Evolutionary conservation across 2,113 vertebrate species (phyloP), one percentile per base, ranked within the genome.

Genomic region (Lipophrys pholis): DNA sequence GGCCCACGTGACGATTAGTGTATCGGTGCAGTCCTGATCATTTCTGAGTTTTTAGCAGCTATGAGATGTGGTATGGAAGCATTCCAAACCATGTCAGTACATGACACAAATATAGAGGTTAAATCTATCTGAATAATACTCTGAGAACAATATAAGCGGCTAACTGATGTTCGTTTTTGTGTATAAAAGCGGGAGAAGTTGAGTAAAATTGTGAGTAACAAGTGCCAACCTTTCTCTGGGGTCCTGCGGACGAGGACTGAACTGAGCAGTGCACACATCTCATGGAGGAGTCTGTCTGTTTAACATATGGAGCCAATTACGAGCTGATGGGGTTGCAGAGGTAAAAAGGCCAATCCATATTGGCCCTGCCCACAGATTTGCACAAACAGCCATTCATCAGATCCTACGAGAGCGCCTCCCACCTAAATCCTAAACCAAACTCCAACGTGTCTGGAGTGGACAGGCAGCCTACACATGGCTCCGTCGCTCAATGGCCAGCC

Each of bases 301-400:
- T 83, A 86, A 90, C 92, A 93, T 88, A 89, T 93, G 92, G 87
- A 82, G 91, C 83, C 89, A 91, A 91, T 93, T 92, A 92, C 73
- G 80, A 84, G 63, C 63, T 83, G 75, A 77, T 76, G 76, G 73
- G 85, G 80, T 80, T 79, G 81, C 53, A 5, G 87, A 80, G 83
- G 84, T 91, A 91, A 89, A 89, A 86, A 87, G 87, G 87, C 84
- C 83, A 88, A 85, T 86, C 76, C 80, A 51, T 87, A 82, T 76
- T 87, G 79, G 89, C 82, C 86, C 76, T 72, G 81, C 88, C 86
- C 80, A 85, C 85, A 71, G 79, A 86, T 84, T 78, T 71, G 73
- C 83, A 92, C 90, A 92, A 92, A 83, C 74, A 87, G 64, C 87
- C 77, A 91, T 92, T 93, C 92, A 92, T 92, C 58, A 48, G 53